Evolutionary conservation across 1,140 invertebrate species (phyloP).

Genomic region (Elysia chlorotica): DNA sequence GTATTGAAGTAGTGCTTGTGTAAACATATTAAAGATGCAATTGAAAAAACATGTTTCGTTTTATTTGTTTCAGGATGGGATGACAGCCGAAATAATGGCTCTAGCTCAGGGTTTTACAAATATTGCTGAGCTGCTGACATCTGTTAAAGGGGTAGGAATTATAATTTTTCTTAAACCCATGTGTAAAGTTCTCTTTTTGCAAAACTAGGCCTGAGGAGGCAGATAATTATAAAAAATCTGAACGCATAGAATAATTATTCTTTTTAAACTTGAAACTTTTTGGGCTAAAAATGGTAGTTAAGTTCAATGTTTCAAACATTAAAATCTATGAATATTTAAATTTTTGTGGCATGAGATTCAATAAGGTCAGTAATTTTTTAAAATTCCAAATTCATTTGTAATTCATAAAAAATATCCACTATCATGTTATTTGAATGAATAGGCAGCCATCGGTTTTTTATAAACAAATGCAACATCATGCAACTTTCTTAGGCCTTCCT

Average conservation of each 20-base stretch:
- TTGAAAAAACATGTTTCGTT: too few species aligned
- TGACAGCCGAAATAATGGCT: constrained; percentile 81
- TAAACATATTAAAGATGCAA: too few species aligned
- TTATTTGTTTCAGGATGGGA: too few species aligned
- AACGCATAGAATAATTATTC: too few species aligned
- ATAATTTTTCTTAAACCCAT: background rate
- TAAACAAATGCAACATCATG: background rate
- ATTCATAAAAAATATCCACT: background rate
- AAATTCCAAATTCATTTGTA: too few species aligned
- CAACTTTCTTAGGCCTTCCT: too few species aligned
- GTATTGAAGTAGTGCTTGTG: background rate
- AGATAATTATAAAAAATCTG: too few species aligned
- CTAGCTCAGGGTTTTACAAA: constrained; percentile 78
- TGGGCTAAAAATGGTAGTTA: background rate
- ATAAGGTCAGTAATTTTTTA: background rate
- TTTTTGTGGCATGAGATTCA: background rate
- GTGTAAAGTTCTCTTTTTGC: background rate
- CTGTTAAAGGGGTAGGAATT: constrained; percentile 70
- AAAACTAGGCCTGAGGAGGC: too few species aligned
- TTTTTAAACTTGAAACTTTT: background rate
- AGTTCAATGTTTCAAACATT: background rate
- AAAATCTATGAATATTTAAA: background rate
- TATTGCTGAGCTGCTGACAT: constrained; percentile 75
- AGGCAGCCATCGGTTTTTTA: background rate
- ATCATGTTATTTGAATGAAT: background rate